phyloP scores from a whole-genome alignment of 2,113 vertebrate genomes.

The Macaca mulatta region DNA sequence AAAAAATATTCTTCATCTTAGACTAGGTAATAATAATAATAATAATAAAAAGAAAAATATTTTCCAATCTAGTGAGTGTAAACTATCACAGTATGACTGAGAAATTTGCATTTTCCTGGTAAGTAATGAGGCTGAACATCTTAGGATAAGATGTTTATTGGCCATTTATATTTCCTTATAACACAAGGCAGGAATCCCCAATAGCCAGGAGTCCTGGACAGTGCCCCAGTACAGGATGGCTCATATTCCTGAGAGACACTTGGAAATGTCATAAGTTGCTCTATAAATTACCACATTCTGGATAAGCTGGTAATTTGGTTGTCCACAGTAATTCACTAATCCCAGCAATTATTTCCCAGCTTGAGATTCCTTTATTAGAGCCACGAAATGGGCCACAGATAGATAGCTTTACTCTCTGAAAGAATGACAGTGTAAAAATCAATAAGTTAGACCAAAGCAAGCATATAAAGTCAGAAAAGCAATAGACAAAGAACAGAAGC shows the following conservation, averaged over 20 bases:
- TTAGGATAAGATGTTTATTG: neutral
- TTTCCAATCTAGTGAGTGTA: neutral
- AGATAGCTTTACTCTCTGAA: neutral
- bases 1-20: neutral
- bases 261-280: neutral
- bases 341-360: neutral
- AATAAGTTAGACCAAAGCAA: neutral
- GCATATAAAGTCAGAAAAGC: neutral
- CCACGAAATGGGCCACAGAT: neutral
- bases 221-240: neutral
- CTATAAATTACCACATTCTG: neutral
- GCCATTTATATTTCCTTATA: neutral
- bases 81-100: neutral
- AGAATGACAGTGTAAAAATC: neutral
- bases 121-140: neutral
- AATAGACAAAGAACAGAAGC: neutral
- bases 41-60: neutral
- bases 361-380: neutral
- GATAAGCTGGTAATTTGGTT: neutral
- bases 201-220: neutral
- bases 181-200: neutral
- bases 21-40: too few relatives aligned
- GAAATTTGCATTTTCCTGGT: neutral
- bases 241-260: neutral
- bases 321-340: neutral